Conservation (phyloP, 2,888 invertebrate genomes). For the Penaeus monodon region DNA sequence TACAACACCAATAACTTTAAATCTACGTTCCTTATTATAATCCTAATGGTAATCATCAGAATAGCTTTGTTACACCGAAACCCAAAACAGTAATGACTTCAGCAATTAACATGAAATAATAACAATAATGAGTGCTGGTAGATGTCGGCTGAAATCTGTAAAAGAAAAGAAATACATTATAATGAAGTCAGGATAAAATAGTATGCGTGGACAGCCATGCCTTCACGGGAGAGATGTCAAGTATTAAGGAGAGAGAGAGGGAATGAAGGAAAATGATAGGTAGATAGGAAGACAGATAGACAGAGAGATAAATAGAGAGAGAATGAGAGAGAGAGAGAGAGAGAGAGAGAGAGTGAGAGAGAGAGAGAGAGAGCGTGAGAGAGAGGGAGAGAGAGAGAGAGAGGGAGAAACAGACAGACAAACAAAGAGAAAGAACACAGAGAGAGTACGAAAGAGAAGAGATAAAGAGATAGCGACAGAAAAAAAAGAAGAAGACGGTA, state of each 20-base stretch:
- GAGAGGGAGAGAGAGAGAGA: background rate
- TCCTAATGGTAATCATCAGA: too few relatives aligned
- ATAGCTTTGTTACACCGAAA: too few relatives aligned
- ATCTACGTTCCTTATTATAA: too few relatives aligned
- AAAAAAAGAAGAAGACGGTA: background rate
- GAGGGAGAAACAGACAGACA: background rate
- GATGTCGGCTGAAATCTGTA: too few relatives aligned
- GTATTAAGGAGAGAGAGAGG: background rate
- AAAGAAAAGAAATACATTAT: too few relatives aligned
- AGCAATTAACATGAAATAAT: too few relatives aligned
- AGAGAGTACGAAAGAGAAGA: background rate
- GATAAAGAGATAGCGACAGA: background rate
- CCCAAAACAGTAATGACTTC: too few relatives aligned
- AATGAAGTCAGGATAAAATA: too few relatives aligned
- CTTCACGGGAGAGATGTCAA: too few relatives aligned
- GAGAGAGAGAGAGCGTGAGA: background rate
- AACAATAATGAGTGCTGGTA: too few relatives aligned
- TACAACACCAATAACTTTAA: too few relatives aligned
- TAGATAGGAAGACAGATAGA: background rate
- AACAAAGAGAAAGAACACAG: background rate
- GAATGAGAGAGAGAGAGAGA: background rate
- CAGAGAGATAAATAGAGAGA: background rate
- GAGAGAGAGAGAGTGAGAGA: background rate
- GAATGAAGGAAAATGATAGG: background rate
- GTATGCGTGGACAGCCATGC: too few relatives aligned